A percentile compares a stretch with the other conserved stretches of the same genome.
phyloP scores from a whole-genome alignment of 2,888 invertebrate genomes.

The Caenorhabditis afra region DNA sequence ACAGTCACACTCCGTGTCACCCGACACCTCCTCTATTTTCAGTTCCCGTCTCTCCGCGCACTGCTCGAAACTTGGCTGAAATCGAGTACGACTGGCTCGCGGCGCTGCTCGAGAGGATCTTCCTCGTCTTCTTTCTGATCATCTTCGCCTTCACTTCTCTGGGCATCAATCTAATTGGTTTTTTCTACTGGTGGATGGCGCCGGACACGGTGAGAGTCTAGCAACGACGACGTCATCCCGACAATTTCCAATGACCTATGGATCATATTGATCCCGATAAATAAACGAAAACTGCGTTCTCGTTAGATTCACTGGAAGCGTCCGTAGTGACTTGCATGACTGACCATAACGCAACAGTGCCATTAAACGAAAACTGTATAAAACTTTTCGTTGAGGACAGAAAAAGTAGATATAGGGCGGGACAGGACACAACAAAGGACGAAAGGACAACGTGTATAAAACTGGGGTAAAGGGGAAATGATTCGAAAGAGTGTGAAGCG shows the following conservation, averaged over 20 bases:
- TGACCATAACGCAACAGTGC: too few relatives aligned
- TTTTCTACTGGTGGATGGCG: conserved; percentile 71
- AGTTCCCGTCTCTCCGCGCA: conserved; percentile 61
- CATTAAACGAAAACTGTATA: too few relatives aligned
- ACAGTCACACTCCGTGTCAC: background rate
- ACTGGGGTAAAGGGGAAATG: background rate
- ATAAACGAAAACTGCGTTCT: too few relatives aligned
- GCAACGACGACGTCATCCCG: conserved; percentile 37
- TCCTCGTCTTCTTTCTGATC: conserved; percentile 72
- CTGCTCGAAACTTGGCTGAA: conserved; percentile 76
- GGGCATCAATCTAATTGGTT: conserved; percentile 74
- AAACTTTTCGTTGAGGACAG: background rate
- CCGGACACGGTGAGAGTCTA: conserved; percentile 59
- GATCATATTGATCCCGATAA: conserved; percentile 35
- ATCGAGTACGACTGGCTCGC: conserved; percentile 79
- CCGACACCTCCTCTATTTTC: conserved; percentile 2
- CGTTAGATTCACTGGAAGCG: too few relatives aligned
- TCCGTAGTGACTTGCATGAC: too few relatives aligned
- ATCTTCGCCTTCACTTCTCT: conserved; percentile 71
- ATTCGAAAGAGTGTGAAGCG: too few relatives aligned
- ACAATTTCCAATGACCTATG: conserved; percentile 24
- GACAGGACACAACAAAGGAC: conserved; percentile 3
- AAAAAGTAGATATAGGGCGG: background rate
- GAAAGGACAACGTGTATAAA: conserved; percentile 17
- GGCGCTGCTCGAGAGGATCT: conserved; percentile 75